Evolutionary conservation across 2,113 vertebrate genomes (phyloP).

Genomic region (Rana temporaria): DNA sequence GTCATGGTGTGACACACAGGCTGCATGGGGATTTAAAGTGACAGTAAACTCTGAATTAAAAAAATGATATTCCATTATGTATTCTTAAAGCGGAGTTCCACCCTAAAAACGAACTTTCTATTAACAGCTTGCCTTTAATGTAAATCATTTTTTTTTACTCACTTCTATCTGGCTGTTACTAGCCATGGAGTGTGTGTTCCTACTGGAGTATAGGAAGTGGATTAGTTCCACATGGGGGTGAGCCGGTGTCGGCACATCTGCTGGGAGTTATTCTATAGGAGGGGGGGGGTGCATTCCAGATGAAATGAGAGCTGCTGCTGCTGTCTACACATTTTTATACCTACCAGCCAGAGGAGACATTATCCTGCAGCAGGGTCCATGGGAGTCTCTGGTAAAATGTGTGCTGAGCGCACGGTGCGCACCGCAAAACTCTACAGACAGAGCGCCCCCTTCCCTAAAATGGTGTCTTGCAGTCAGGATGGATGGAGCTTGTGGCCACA

Average conservation of each 20-base stretch:
- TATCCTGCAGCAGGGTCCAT: not conserved
- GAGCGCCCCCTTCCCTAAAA: too few relatives aligned
- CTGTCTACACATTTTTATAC: slow-evolving; percentile 14
- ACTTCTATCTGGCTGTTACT: too few relatives aligned
- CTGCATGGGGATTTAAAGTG: too few relatives aligned
- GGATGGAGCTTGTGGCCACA: too few relatives aligned
- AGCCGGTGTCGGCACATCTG: slow-evolving; percentile 44
- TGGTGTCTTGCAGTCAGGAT: too few relatives aligned
- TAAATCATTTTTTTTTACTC: too few relatives aligned
- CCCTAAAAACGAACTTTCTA: too few relatives aligned
- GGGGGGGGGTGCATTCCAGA: slow-evolving; percentile 1
- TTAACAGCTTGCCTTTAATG: too few relatives aligned
- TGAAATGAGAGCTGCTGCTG: slow-evolving; percentile 44
- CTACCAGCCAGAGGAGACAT: slow-evolving; percentile 14
- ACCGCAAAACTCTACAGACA: not conserved
- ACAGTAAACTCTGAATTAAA: too few relatives aligned
- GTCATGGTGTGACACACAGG: too few relatives aligned
- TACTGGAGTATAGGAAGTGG: not conserved
- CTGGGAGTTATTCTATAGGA: slow-evolving; percentile 35
- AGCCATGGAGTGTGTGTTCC: slow-evolving; percentile 13
- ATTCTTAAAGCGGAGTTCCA: too few relatives aligned
- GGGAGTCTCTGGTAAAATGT: slow-evolving; percentile 24
- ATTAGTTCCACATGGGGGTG: slow-evolving; percentile 27
- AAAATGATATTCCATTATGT: too few relatives aligned
- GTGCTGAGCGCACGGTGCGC: not conserved